phyloP scores from a whole-genome alignment of 2,113 vertebrate genomes.

The Cinclus mexicanus region DNA sequence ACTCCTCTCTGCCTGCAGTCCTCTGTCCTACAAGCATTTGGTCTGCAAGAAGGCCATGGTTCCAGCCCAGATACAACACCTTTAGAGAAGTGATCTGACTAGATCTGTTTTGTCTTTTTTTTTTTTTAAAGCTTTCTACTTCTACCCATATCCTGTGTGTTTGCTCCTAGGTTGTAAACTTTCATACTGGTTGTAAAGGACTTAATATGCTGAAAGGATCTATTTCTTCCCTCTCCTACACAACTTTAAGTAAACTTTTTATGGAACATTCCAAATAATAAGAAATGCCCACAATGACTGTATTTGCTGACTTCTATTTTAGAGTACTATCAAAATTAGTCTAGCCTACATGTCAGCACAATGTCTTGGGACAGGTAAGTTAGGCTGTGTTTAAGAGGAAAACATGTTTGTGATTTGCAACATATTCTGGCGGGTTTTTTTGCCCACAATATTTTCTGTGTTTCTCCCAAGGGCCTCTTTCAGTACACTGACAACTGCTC shows the following conservation, averaged over 20 bases:
- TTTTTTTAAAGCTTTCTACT: neutral
- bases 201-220: neutral
- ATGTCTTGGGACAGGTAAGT: neutral
- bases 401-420: neutral
- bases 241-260: neutral
- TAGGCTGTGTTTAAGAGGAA: neutral
- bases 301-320: neutral
- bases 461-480: neutral
- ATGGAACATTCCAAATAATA: neutral
- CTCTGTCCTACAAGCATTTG: neutral
- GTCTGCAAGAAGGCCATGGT: neutral
- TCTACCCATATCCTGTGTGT: neutral
- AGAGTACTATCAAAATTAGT: neutral
- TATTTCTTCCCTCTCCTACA: neutral
- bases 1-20: neutral
- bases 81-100: neutral
- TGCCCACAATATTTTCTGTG: neutral
- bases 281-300: neutral
- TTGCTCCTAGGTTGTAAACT: neutral
- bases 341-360: neutral
- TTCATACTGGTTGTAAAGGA: neutral
- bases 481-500: neutral
- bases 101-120: neutral
- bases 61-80: neutral
- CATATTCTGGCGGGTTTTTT: neutral